Evolutionary conservation across 2,888 invertebrate species (phyloP), one percentile per base, ranked within the genome.

Genomic region (Meteorus cinctellus): DNA sequence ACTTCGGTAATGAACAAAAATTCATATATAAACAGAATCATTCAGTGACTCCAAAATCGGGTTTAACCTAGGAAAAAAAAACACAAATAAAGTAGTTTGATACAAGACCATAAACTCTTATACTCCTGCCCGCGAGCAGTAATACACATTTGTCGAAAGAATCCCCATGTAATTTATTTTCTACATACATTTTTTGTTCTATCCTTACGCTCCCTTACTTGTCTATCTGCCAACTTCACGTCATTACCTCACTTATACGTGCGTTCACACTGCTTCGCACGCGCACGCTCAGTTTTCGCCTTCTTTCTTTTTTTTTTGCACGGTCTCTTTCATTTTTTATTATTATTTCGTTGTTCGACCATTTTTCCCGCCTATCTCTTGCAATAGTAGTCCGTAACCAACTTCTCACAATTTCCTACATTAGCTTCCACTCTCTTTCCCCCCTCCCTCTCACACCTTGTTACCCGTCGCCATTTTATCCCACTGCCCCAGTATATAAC

Each of bases 401-500:
- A 48, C 48, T 24, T 55, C 19, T 55, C 19, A 6, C 55, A 19
- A 19, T 19, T 66, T 45, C 45, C 16, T 62, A 27, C 19, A 24
- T 55, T 55, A 27, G 14, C 48, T 12, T 12, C 8, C 12, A 2
- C 41, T 41, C 41, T 41, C 12, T 41, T 2, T 41, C 12, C 8
- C 41, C 12, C 12, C 31, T 55, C 14, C 48, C 19, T 19, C n/a
- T 34, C 34, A 2, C n/a, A 55, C 19, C 55, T 55, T 55, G 10
- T n/a, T 60, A 59, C 51, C 71, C 72, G 65, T 65, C 68, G 75
- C 71, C 60, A 60, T 69, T 55, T 31, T 19, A 66, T 65, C 34
- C 48, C 55, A 36, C 72, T 36, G 70, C 75, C 73, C 74, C 78
- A 74, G 80, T 75, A 65, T 70, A 77, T 55, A 34, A 75, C 74